These are phyloP conservation scores for Nipponia nippon DNA, from an alignment of 2,113 vertebrate genomes.

Conservation along the genomic window DNA sequence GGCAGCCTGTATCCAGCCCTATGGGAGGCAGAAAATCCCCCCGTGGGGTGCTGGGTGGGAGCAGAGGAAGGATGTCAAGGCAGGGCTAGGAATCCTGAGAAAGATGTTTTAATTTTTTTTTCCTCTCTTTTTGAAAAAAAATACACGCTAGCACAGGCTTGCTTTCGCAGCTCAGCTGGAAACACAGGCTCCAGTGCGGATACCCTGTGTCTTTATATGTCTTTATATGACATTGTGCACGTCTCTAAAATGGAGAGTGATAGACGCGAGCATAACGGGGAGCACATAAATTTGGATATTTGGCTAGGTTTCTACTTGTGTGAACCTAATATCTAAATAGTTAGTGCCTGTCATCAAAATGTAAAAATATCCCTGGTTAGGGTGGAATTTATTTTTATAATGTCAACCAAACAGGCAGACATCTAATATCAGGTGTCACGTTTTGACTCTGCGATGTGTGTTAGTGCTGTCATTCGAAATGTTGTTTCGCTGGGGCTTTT, in stretches of 20 bases:
- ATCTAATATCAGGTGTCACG: not conserved
- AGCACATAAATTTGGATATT: not conserved
- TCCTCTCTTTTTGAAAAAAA: not conserved
- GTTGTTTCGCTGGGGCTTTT: not conserved
- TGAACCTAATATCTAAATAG: not conserved
- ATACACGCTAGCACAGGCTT: not conserved
- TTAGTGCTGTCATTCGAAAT: not conserved
- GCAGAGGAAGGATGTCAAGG: not conserved
- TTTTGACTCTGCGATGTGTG: not conserved
- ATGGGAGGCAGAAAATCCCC: not conserved
- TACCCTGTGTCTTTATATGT: not conserved
- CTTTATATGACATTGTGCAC: not conserved
- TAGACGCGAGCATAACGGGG: rapidly evolving
- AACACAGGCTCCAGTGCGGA: not conserved
- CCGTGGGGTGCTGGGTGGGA: not conserved
- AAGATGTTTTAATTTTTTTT: not conserved
- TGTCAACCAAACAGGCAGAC: not conserved
- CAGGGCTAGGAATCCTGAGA: not conserved
- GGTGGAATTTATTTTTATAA: not conserved
- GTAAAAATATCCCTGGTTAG: not conserved
- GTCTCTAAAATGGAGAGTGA: not conserved
- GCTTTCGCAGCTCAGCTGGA: not conserved
- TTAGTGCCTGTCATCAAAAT: not conserved
- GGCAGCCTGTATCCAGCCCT: not conserved
- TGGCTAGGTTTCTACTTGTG: not conserved